phyloP scores from a whole-genome alignment of 2,113 vertebrate species.

The Motacilla alba region DNA sequence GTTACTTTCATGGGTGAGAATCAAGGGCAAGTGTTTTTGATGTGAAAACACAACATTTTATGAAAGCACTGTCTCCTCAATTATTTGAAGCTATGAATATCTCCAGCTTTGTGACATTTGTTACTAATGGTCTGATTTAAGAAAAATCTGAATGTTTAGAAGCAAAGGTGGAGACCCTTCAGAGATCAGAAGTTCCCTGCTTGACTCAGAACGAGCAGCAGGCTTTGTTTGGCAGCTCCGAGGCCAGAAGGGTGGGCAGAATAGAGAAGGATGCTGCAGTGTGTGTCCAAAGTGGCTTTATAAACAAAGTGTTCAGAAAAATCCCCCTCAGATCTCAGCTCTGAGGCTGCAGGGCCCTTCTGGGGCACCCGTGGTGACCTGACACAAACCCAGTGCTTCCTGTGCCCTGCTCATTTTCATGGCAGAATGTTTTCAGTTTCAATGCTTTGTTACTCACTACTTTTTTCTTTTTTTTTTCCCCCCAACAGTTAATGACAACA shows the following conservation, averaged over 20 bases:
- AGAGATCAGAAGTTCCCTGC: background rate
- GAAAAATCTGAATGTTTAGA: background rate
- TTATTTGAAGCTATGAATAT: background rate
- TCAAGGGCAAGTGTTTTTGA: background rate
- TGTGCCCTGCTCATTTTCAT: background rate
- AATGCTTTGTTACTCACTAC: background rate
- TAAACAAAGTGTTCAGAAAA: background rate
- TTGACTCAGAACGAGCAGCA: background rate
- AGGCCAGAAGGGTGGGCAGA: background rate
- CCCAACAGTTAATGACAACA: slow-evolving; percentile 96
- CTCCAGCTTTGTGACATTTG: background rate
- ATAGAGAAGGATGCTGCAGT: background rate
- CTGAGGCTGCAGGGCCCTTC: background rate
- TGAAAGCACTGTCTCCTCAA: background rate
- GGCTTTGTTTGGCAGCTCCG: background rate
- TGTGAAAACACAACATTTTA: background rate
- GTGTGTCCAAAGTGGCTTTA: background rate
- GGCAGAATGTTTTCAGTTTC: background rate
- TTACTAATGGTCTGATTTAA: background rate
- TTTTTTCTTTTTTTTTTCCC: background rate
- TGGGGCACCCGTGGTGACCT: fast-evolving
- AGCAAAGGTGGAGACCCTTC: background rate
- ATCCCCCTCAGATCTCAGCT: background rate
- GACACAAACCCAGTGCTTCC: background rate
- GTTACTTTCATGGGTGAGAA: background rate